Conservation (phyloP, 2,113 vertebrate species). For the Numida meleagris region DNA sequence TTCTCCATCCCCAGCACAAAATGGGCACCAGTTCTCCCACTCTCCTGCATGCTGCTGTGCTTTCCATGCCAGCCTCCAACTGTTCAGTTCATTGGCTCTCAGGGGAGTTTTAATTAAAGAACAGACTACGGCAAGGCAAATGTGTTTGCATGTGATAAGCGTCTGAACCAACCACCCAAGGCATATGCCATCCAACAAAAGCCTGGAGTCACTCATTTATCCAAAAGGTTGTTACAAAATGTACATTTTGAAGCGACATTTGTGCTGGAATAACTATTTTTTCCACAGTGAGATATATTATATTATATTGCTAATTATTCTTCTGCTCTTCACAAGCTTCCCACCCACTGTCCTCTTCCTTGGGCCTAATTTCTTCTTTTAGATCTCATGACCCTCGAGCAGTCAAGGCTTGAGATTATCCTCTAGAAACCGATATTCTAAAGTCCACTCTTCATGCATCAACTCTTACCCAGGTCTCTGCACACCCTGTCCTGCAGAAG, state of each 20-base stretch:
- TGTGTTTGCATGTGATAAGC: conserved; percentile 48
- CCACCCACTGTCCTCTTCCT: neutral
- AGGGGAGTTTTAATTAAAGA: conserved; percentile 57
- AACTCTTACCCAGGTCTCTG: neutral
- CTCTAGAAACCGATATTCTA: neutral
- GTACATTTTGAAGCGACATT: neutral
- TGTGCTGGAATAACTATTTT: neutral
- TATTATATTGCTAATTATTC: neutral
- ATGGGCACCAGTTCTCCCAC: neutral
- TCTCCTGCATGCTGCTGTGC: no score
- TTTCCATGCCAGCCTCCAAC: neutral
- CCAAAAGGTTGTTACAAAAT: neutral
- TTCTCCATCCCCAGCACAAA: neutral
- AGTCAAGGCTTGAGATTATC: neutral
- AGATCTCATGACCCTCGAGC: accelerated
- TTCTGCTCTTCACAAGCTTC: neutral
- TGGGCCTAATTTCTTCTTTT: neutral
- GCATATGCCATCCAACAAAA: neutral
- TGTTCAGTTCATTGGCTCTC: neutral
- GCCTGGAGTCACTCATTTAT: neutral
- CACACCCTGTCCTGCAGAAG: neutral
- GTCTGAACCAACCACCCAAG: neutral
- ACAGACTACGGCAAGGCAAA: neutral
- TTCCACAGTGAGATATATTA: no score
- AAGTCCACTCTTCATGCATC: neutral